Evolutionary conservation across 35 echinoderm and acorn worm genomes (phyloP), one percentile per base, ranked within the genome.

Genomic region (Ophioderma brevispina): DNA sequence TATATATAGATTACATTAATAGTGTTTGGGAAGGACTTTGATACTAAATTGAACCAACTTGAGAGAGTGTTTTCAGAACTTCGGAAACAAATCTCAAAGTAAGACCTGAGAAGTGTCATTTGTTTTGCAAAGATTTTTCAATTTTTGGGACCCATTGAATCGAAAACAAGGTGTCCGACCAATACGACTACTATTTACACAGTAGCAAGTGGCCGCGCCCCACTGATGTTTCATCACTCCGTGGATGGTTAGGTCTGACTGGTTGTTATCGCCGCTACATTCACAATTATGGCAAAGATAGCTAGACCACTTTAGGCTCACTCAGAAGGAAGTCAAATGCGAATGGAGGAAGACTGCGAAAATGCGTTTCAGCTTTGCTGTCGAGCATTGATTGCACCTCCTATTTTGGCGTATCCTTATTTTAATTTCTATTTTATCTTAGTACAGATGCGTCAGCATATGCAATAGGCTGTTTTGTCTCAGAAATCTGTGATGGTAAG

Each of bases 91-190:
- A n/a, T 82, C 77, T 96, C 0, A 96, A 87, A n/a, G 84, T 35
- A 92, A 0, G 46, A 81, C 36, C 89, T n/a, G 83, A 80, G 13
- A 96, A 96, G 40, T 96, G 86, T 86, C 40, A 63, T 36, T 92
- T 96, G 32, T 88, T 92, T 31, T 40, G 79, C 33, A 15, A 42
- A 32, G 64, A 89, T 30, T 46, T 3, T 0, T 34, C 85, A 35
- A 46, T 86, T 59, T 96, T 31, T 90, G 94, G 1, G 86, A n/a
- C n/a, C 88, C 77, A 50, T 87, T 76, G 94, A 92, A n/a, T n/a
- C 39, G 77, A 78, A 31, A 52, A 39, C 31, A 76, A 82, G 94
- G 90, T 25, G 82, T 92, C 39, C 0, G 41, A 3, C 84, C 1
- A 89, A 92, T 78, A 84, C 84, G 18, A 52, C 41, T 28, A 95